Conservation (phyloP, 2,888 invertebrate species). For the Limnephilus auricula region DNA sequence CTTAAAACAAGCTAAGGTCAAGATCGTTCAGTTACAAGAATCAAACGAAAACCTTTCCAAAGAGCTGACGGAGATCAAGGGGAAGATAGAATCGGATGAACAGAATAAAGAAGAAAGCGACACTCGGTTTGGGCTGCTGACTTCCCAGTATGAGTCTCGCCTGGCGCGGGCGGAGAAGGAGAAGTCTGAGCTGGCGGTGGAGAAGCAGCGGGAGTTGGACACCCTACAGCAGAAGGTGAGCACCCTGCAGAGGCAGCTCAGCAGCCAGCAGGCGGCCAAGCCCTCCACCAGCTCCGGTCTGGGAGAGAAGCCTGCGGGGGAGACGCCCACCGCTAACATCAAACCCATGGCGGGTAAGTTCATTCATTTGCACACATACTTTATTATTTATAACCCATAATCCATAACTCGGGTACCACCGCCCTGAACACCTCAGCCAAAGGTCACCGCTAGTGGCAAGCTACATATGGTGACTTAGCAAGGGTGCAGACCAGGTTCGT, state of each 20-base stretch:
- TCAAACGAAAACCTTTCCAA: conserved; percentile 80
- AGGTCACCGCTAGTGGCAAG: no score
- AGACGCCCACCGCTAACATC: conserved; percentile 91
- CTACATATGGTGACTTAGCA: no score
- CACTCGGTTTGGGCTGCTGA: conserved; percentile 79
- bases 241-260: conserved; percentile 81
- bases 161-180: conserved; percentile 86
- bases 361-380: background rate
- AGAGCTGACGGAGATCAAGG: conserved; percentile 78
- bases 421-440: no score
- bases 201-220: conserved; percentile 81
- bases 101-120: conserved; percentile 79
- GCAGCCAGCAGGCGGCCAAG: conserved; percentile 81
- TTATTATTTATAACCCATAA: background rate
- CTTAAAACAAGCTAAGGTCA: conserved; percentile 85
- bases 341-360: conserved; percentile 91
- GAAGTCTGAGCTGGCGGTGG: conserved; percentile 78
- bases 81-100: conserved; percentile 75
- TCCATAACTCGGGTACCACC: no score
- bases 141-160: conserved; percentile 84
- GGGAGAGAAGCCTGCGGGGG: conserved; percentile 79
- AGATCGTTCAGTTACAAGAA: conserved; percentile 85
- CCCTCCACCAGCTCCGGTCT: conserved; percentile 83
- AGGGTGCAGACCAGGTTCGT: no score
- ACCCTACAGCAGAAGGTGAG: conserved; percentile 83